A percentile compares a stretch with the other conserved stretches of the same genome.
phyloP scores from a whole-genome alignment of 2,888 invertebrate species.

The Gymnocheta viridis region DNA sequence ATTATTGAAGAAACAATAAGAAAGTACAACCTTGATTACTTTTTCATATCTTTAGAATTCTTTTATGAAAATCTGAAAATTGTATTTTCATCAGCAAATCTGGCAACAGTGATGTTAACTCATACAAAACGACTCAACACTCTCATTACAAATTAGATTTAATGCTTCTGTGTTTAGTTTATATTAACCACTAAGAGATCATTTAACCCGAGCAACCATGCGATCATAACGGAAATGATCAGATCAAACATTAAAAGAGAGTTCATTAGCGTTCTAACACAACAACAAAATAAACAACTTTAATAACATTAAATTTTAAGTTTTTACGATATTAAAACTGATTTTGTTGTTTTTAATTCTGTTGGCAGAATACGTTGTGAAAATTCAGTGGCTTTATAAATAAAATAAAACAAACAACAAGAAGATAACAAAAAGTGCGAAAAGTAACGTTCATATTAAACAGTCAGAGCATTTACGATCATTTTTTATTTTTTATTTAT shows the following conservation, averaged over 20 bases:
- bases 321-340: conserved; percentile 20
- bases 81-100: neutral
- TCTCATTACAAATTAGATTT: neutral
- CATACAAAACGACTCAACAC: neutral
- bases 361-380: conserved; percentile 25
- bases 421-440: neutral
- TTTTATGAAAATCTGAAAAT: neutral
- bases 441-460: conserved; percentile 27
- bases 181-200: conserved; percentile 35
- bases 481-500: too few relatives aligned
- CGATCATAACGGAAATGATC: conserved; percentile 20
- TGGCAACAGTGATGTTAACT: neutral
- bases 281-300: conserved; percentile 7
- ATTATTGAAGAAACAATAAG: too few relatives aligned
- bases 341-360: conserved; percentile 34
- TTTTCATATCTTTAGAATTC: neutral
- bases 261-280: conserved; percentile 45
- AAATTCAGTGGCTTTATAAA: conserved; percentile 44
- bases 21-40: too few relatives aligned
- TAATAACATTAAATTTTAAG: conserved; percentile 9
- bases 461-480: conserved; percentile 34
- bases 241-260: conserved; percentile 56
- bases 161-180: neutral
- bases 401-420: conserved; percentile 36
- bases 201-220: conserved; percentile 11